phyloP scores from a whole-genome alignment of 2,888 invertebrate genomes.

The Platypus cylindrus region DNA sequence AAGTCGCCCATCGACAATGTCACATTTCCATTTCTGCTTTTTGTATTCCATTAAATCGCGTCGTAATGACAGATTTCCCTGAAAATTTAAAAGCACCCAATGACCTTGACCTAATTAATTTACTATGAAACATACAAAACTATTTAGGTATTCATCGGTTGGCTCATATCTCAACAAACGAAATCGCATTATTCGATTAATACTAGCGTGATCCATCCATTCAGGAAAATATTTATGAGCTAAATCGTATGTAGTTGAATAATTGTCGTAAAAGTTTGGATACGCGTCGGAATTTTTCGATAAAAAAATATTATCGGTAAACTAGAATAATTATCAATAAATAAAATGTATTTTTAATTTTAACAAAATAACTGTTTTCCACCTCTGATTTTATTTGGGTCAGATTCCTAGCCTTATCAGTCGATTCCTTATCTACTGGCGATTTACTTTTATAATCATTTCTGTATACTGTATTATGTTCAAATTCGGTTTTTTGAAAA shows the following conservation, averaged over 20 bases:
- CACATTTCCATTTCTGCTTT: conserved; percentile 39
- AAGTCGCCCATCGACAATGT: conserved; percentile 36
- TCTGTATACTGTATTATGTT: conserved; percentile 17
- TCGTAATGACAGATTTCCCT: conserved; percentile 11
- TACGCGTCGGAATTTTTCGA: conserved; percentile 38
- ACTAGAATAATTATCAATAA: conserved; percentile 27
- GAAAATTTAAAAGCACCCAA: neutral
- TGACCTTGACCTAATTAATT: neutral
- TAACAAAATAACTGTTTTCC: conserved; percentile 1
- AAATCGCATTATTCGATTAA: conserved; percentile 36
- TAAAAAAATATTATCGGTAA: conserved; percentile 30
- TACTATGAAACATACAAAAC: conserved; percentile 8
- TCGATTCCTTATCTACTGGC: conserved; percentile 7
- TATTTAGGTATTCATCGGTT: conserved; percentile 37
- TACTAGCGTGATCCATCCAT: conserved; percentile 31
- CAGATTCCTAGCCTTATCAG: conserved; percentile 13
- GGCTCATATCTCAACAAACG: conserved; percentile 37
- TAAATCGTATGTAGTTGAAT: conserved; percentile 40
- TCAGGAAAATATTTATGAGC: conserved; percentile 43
- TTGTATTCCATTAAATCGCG: conserved; percentile 37
- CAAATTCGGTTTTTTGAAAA: conserved; percentile 15
- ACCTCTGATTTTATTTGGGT: conserved; percentile 16
- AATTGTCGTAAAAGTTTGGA: conserved; percentile 37
- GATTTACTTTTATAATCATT: conserved; percentile 16
- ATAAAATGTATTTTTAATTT: conserved; percentile 5